phyloP scores from a whole-genome alignment of 2,797 vertebrate genomes.

The Sebastes itinus region DNA sequence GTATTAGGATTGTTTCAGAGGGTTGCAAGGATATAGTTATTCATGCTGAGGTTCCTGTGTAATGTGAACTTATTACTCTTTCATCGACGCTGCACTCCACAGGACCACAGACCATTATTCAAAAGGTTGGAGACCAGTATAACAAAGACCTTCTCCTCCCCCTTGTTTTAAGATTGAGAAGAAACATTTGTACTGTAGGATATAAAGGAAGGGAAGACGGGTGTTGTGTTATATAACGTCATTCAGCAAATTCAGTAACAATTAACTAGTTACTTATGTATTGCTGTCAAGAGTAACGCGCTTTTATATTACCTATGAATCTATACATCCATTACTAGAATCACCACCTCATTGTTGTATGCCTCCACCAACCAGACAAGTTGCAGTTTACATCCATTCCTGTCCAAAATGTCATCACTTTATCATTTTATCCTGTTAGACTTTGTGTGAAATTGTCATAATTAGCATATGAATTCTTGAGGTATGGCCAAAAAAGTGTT shows the following conservation, averaged over 20 bases:
- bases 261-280: background rate
- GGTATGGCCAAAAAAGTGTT: no score
- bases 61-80: slow-evolving; percentile 64
- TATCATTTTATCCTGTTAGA: no score
- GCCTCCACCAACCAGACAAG: no score
- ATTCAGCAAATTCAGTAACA: background rate
- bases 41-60: slow-evolving; percentile 41
- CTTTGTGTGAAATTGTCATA: no score
- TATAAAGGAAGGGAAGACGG: background rate
- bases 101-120: slow-evolving; percentile 47
- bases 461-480: no score
- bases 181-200: background rate
- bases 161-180: slow-evolving; percentile 21
- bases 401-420: no score
- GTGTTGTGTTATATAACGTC: background rate
- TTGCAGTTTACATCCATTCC: no score
- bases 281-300: background rate
- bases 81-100: slow-evolving; percentile 33
- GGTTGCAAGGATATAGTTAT: slow-evolving; percentile 52
- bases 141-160: slow-evolving; percentile 9
- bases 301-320: background rate
- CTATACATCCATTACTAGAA: background rate
- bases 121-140: slow-evolving; percentile 27
- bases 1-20: slow-evolving; percentile 45
- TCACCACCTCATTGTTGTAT: no score